Base-by-base conservation (phyloP, 2,888 invertebrate species). In the Rambutsinella grinnellia region DNA sequence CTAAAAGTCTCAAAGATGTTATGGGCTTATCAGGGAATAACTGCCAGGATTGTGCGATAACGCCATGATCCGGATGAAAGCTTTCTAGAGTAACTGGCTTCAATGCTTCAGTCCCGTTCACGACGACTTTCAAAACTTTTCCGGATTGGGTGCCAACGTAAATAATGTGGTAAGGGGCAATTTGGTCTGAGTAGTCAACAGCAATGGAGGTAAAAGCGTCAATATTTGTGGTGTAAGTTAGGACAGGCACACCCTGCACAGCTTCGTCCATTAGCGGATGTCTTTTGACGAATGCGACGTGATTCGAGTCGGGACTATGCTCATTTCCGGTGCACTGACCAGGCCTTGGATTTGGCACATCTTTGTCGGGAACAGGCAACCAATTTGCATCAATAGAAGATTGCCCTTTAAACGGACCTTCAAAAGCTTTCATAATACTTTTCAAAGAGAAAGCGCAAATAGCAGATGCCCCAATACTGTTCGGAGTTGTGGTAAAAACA, bases 261-360 rank as follows among this genome's bases (percentile, higher is more conserved):
- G 96, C 92, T 85, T 92, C 92, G 87, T 99, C 95, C 97, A 99
- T 97, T 51, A 99, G 89, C 0, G 98, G 93, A 89, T 99, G 97
- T 23, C 94, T 93, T 88, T 96, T 96, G 83, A 97, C 93, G 86
- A 99, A 99, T 87, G 96, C 96, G 2, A 97, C 93, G 44, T 93
- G 66, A 56, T 78, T 92, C 63, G 92, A 90, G 86, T 95, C 95
- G 1, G 95, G 93, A 67, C 96, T 89, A 13, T 93, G 93, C 82
- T 95, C 90, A 87, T 97, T 95, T 85, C 93, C 93, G 8, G 94
- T 94, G 87, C 97, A 97, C 84, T 93, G 91, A 6, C 96, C 96
- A 0, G 96, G 95, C 82, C 94, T 88, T 2, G 94, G 94, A 80
- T 92, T 91, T 1, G 96, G 96, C 63, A 93, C 89, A 86, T 88